A percentile compares a stretch with the other conserved stretches of the same genome.
These are phyloP conservation scores for Chloebia gouldiae DNA, from an alignment of 2,113 vertebrate species.

Conservation along the genomic window DNA sequence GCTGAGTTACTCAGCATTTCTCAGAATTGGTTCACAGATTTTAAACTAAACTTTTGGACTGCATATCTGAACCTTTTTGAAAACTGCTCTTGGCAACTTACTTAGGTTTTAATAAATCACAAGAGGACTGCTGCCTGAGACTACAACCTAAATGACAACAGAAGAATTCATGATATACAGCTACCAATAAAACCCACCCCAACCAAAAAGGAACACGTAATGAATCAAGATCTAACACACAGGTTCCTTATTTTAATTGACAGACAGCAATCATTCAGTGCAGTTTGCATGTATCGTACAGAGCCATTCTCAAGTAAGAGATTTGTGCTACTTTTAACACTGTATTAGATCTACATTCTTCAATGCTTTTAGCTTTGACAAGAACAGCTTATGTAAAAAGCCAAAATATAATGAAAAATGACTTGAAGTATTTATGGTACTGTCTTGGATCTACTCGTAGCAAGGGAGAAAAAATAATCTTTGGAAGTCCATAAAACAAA, in stretches of 20 bases:
- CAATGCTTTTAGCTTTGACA: neutral
- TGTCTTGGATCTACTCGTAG: neutral
- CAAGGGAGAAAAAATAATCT: neutral
- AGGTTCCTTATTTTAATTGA: neutral
- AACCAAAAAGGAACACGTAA: neutral
- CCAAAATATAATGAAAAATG: neutral
- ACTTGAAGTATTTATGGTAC: neutral
- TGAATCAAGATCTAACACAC: neutral
- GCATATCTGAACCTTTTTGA: neutral
- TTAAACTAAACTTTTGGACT: neutral
- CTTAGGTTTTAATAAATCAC: neutral
- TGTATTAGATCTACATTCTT: neutral
- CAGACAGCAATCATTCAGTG: neutral
- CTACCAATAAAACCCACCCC: neutral
- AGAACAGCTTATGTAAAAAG: neutral
- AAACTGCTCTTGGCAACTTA: neutral
- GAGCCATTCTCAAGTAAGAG: neutral
- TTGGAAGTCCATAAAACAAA: neutral
- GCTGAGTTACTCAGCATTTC: neutral
- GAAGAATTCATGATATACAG: neutral
- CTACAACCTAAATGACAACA: neutral
- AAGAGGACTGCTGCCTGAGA: neutral
- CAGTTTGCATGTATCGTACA: neutral
- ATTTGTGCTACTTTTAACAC: neutral
- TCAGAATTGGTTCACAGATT: neutral